Evolutionary conservation across 2,113 vertebrate genomes (phyloP), one percentile per base, ranked within the genome.

Genomic region (Pseudorectes ferrugineus): DNA sequence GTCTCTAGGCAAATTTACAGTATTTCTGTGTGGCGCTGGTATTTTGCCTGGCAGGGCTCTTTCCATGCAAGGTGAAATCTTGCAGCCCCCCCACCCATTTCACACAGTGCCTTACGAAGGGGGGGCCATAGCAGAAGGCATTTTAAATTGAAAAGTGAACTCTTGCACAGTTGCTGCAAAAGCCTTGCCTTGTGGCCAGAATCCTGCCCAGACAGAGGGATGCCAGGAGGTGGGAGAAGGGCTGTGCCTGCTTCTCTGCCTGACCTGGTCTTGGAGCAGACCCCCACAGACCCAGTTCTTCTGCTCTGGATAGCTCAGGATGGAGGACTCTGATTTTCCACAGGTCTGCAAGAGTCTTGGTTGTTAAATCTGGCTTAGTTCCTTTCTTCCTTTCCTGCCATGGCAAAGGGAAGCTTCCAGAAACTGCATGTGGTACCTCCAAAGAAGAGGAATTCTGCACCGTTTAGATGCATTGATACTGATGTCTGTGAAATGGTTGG

Each of bases 11-110:
- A 48, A 19, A 10, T 46, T 58, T 78, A 43, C n/a, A 72, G 71
- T 61, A 33, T 73, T 94, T 96, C 78, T 88, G 21, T 91, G 17
- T 59, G 51, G 71, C 85, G n/a, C n/a, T 46, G 88, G 14, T 89
- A 42, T 89, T 92, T 79, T 88, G 66, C 83, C 65, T 79, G 74
- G 74, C 83, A 89, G 66, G 70, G 80, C 52, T 85, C 54, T 16
- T 46, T 90, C 62, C 0, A 4, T 48, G 21, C 1, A 0, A 85
- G 40, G 28, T 10, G 2, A 80, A 92, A 79, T 66, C 35, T 49
- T 88, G 38, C 59, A 66, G 70, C 49, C 31, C 67, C 31, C n/a
- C 25, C 58, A 33, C 13, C 1, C 36, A 1, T 67, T 76, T 91
- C 78, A 61, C 65, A 42, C 20, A 11, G 48, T 33, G 59, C 59